Evolutionary conservation across 2,113 vertebrate genomes (phyloP).

Genomic region (Hippocampus mohnikei): DNA sequence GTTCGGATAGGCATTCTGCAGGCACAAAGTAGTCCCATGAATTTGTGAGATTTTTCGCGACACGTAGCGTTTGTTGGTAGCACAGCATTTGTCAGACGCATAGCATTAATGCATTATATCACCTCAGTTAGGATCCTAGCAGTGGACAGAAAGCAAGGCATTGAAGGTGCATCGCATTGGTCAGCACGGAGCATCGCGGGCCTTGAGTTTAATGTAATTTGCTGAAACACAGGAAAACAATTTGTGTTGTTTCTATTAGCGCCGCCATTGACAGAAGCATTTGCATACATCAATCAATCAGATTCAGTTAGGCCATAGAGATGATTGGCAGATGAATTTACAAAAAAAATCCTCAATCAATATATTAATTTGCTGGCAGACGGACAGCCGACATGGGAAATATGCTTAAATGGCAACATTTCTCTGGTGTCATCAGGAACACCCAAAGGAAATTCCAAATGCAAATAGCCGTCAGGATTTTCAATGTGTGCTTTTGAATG

Average conservation of each 20-base stretch:
- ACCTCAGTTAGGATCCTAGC: not conserved
- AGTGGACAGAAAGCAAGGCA: no score
- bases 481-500: slow-evolving; percentile 9
- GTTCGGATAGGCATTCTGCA: no score
- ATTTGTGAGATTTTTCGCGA: no score
- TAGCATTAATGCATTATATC: no score
- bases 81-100: no score
- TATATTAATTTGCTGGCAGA: slow-evolving; percentile 19
- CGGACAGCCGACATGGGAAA: slow-evolving; percentile 1
- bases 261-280: slow-evolving; percentile 25
- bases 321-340: slow-evolving; percentile 25
- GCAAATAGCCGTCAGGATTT: slow-evolving; percentile 14
- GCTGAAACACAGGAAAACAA: not conserved
- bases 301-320: slow-evolving; percentile 21
- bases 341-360: slow-evolving; percentile 30
- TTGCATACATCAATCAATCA: slow-evolving; percentile 57
- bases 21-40: no score
- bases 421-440: not conserved
- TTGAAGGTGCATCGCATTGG: not conserved
- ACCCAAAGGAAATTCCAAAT: slow-evolving; percentile 1
- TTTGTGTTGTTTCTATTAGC: slow-evolving; percentile 2
- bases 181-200: not conserved
- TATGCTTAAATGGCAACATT: slow-evolving; percentile 6
- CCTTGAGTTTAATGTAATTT: not conserved
- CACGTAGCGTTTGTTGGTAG: no score